Base-by-base conservation (phyloP, 2,888 invertebrate genomes). In the Eilema caniola region DNA sequence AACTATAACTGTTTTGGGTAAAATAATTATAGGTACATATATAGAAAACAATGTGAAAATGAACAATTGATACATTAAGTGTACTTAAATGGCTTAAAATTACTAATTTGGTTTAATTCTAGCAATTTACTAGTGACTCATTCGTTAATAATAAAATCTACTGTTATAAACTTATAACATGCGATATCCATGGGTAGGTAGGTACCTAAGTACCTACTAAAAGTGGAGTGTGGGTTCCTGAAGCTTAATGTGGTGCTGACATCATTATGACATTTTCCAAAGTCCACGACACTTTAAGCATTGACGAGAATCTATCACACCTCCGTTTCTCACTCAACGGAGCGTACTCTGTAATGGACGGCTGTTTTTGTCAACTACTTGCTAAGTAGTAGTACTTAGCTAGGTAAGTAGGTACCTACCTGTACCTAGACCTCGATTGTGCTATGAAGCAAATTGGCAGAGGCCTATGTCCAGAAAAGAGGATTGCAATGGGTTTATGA, bases 101-200 rank as follows among this genome's bases (percentile, higher is more conserved):
- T 67, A 71, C 28, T 14, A 65, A 31, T 56, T 79, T 57, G 31
- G 69, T 63, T 68, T 75, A 73, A 80, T 60, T 76, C 83, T 83
- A 83, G 80, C 81, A 82, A 77, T 82, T 81, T 65, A 71, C 79
- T 82, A 82, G 78, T 82, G 81, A 81, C 81, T 80, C 65, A 70
- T 57, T 80, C 65, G 69, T 57, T 71, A 68, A 31, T 61, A 33
- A 41, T 41, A 41, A 37, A 37, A 37, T 23, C n/a, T 56, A 67
- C 47, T 57, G 10, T 23, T 62, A 4, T 33, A 11, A 66, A 57
- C 23, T 33, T 33, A 57, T 12, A 57, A 53, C 5, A n/a, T 11
- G 11, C 4, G 10, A 5, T 20, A 28, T 47, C 41, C 20, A 24
- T 11, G 31, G 8, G 31, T 11, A 41, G 14, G 41, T 4, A 37